Conservation (phyloP, 2,888 invertebrate genomes). For the Protophormia terraenovae region DNA sequence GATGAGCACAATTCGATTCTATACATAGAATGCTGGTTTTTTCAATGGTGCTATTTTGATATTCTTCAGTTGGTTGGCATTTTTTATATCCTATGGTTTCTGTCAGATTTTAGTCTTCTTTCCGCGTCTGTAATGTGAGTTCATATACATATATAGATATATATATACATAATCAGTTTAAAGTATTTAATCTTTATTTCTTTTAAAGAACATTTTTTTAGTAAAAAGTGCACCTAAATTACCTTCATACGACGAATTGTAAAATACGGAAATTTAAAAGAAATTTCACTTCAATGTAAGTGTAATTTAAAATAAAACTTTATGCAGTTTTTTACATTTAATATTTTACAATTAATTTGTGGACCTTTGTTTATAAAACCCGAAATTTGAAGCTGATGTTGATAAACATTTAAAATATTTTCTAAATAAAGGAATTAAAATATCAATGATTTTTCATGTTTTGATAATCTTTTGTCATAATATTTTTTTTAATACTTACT, state of each 20-base stretch:
- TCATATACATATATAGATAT: not conserved
- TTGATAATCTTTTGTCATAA: too few species aligned
- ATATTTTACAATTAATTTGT: too few species aligned
- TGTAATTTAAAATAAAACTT: not conserved
- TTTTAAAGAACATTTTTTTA: not conserved
- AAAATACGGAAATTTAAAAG: not conserved
- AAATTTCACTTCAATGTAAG: not conserved
- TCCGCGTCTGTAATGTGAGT: constrained; percentile 52
- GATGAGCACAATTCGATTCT: constrained; percentile 41
- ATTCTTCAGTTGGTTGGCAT: constrained; percentile 43
- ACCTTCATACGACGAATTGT: not conserved
- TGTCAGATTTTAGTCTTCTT: constrained; percentile 42
- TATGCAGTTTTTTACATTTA: not conserved
- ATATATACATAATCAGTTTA: not conserved
- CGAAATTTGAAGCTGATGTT: too few species aligned
- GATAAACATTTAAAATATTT: too few species aligned
- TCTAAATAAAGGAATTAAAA: too few species aligned
- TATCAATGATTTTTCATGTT: too few species aligned
- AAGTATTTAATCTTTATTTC: not conserved
- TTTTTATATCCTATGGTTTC: constrained; percentile 50
- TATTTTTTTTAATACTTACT: too few species aligned
- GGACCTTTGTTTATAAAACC: too few species aligned
- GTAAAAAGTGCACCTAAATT: not conserved
- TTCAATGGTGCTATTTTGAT: constrained; percentile 38
- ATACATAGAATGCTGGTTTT: constrained; percentile 53